These are phyloP conservation scores for Ectemnius continuus DNA, from an alignment of 2,888 invertebrate genomes.

Conservation along the genomic window DNA sequence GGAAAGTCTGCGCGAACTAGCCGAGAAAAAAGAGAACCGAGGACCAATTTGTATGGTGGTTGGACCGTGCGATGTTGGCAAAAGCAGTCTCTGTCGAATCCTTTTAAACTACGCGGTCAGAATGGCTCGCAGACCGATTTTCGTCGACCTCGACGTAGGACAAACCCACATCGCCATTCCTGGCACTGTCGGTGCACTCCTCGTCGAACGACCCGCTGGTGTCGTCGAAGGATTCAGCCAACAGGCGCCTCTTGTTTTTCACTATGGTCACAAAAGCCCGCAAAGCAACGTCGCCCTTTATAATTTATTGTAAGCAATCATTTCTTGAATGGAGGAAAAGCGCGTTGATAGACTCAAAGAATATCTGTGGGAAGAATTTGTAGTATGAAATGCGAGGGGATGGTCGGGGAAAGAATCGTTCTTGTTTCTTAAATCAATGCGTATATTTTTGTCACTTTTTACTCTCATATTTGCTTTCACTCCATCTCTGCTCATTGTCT, in stretches of 20 bases:
- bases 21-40: constrained; percentile 85
- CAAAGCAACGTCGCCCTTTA: constrained; percentile 89
- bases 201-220: constrained; percentile 95
- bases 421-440: too few species aligned
- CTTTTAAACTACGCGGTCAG: constrained; percentile 97
- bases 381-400: too few species aligned
- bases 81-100: constrained; percentile 93
- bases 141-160: constrained; percentile 97
- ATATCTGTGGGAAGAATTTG: too few species aligned
- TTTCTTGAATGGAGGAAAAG: too few species aligned
- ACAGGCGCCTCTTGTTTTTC: constrained; percentile 94
- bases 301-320: constrained; percentile 81
- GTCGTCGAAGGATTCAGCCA: constrained; percentile 97
- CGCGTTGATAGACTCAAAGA: too few species aligned
- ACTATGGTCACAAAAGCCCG: constrained; percentile 93
- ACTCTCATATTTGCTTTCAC: too few species aligned
- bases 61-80: constrained; percentile 97
- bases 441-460: too few species aligned
- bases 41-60: constrained; percentile 95
- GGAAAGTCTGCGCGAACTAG: constrained; percentile 91
- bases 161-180: constrained; percentile 96
- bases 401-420: too few species aligned
- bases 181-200: constrained; percentile 92
- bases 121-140: constrained; percentile 92
- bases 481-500: too few species aligned